Conservation (phyloP, 2,888 invertebrate genomes). For the Metopia argyrocephala region DNA sequence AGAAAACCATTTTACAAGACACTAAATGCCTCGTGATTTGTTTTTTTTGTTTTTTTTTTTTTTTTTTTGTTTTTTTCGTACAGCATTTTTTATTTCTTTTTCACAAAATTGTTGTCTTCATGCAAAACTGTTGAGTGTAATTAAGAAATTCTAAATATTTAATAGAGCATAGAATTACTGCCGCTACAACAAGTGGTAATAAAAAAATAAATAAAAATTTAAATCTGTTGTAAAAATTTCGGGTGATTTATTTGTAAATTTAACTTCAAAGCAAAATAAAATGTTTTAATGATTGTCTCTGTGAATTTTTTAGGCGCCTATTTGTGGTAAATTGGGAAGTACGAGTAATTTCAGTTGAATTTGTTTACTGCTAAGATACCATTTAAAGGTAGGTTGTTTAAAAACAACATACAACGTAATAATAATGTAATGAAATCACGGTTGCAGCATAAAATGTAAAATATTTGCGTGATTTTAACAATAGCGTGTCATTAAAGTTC, state of each 20-base stretch:
- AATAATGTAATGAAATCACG: no score
- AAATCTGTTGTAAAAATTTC: conserved; percentile 22
- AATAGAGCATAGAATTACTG: conserved; percentile 50
- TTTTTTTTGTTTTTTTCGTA: background rate
- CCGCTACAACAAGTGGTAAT: background rate
- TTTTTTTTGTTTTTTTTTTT: conserved; percentile 13
- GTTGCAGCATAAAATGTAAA: no score
- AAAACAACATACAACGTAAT: no score
- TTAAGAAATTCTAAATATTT: conserved; percentile 51
- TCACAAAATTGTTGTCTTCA: conserved; percentile 6
- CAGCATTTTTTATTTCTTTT: background rate
- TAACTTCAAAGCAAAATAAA: conserved; percentile 9
- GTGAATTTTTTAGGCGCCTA: conserved; percentile 34
- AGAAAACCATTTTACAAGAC: background rate
- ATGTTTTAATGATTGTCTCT: background rate
- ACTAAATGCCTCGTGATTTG: conserved; percentile 17
- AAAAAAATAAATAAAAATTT: no score
- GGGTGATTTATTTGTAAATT: no score
- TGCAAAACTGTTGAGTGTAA: conserved; percentile 21
- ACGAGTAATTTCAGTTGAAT: no score
- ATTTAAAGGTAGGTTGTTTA: no score
- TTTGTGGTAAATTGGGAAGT: background rate
- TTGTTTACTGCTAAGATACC: no score
- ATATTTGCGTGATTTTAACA: no score
- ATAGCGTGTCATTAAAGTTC: no score